phyloP scores from a whole-genome alignment of 2,888 invertebrate genomes.

The Halictus ligatus region DNA sequence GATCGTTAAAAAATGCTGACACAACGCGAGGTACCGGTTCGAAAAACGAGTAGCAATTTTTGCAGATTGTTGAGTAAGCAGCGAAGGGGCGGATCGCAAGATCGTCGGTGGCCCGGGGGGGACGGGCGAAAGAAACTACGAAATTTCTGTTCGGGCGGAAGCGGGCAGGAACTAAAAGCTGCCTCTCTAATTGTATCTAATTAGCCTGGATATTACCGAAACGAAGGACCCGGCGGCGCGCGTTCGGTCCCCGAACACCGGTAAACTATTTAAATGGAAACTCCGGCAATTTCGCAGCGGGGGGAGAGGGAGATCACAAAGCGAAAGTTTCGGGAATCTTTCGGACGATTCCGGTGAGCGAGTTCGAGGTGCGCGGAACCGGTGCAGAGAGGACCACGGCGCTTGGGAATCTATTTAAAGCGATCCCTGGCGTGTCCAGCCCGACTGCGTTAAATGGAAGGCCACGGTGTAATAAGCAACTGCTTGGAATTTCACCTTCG shows the following conservation, averaged over 20 bases:
- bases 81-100: not conserved
- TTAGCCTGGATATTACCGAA: constrained; percentile 51
- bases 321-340: constrained; percentile 44
- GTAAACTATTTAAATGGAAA: constrained; percentile 50
- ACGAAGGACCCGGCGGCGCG: constrained; percentile 15
- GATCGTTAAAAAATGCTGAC: no score
- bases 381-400: not conserved
- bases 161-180: constrained; percentile 19
- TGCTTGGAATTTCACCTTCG: constrained; percentile 65
- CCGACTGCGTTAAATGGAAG: constrained; percentile 40
- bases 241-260: constrained; percentile 5
- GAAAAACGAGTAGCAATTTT: not conserved
- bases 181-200: constrained; percentile 55
- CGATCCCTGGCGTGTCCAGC: constrained; percentile 50
- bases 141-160: constrained; percentile 3
- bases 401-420: constrained; percentile 50
- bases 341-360: constrained; percentile 16
- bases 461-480: constrained; percentile 53
- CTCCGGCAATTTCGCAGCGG: constrained; percentile 32
- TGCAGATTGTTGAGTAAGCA: not conserved
- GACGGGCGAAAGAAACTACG: not conserved
- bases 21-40: no score
- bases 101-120: not conserved
- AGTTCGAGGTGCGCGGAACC: constrained; percentile 5
- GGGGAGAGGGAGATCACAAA: constrained; percentile 21